phyloP scores from a whole-genome alignment of 1,140 invertebrate genomes.

The Proales similis region DNA sequence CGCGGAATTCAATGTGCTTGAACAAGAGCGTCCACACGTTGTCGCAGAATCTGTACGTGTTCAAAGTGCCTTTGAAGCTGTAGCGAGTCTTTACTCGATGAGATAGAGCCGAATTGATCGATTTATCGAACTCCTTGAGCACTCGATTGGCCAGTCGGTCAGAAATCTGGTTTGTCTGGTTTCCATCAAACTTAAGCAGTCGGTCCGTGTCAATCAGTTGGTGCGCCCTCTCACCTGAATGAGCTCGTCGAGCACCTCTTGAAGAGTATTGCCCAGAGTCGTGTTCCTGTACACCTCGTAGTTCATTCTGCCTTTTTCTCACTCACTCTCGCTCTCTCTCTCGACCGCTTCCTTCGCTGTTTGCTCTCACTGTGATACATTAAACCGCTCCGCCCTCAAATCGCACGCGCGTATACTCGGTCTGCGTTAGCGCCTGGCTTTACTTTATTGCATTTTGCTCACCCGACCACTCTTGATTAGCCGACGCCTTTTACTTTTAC shows the following conservation, averaged over 20 bases:
- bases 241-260: slow-evolving; percentile 87
- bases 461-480: too few relatives aligned
- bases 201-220: background rate
- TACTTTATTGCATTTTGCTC: too few relatives aligned
- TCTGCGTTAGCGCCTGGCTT: too few relatives aligned
- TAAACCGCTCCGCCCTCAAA: too few relatives aligned
- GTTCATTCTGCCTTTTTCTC: slow-evolving; percentile 20
- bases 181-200: background rate
- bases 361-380: too few relatives aligned
- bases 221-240: slow-evolving; percentile 58
- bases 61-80: slow-evolving; percentile 85
- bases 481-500: too few relatives aligned
- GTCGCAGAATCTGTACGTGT: slow-evolving; percentile 98
- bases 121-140: slow-evolving; percentile 88
- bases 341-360: too few relatives aligned
- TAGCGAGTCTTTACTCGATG: slow-evolving; percentile 81
- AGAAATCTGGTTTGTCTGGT: slow-evolving; percentile 88
- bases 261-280: slow-evolving; percentile 87
- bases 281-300: slow-evolving; percentile 97
- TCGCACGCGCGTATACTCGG: too few relatives aligned
- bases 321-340: too few relatives aligned
- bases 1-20: slow-evolving; percentile 93
- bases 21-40: slow-evolving; percentile 99
- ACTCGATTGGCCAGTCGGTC: slow-evolving; percentile 83
- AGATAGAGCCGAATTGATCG: slow-evolving; percentile 87